Evolutionary conservation across 2,888 invertebrate species (phyloP), one percentile per base, ranked within the genome.

Genomic region (Gerris lacustris): DNA sequence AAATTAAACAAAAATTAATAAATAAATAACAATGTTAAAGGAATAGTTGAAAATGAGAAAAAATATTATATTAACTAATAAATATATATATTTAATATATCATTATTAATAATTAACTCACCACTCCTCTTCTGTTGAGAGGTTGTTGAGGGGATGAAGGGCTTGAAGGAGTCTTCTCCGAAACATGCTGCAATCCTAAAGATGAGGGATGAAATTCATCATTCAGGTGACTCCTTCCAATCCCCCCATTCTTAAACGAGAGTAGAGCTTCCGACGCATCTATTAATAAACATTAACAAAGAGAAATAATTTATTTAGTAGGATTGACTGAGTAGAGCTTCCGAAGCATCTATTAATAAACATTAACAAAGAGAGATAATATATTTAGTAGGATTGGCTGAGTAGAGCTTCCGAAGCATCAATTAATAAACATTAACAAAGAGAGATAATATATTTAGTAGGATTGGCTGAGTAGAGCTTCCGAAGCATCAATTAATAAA

Each of bases 171-270:
- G 87, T 85, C 74, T 86, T 73, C 11, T 91, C 87, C 18, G 92
- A 92, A 66, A 92, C 91, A 78, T 92, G 85, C 78, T 91, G 91
- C 47, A 92, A 81, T 6, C 92, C 92, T 71, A 92, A 83, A 64
- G 90, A 89, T 67, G 91, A 92, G 66, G 91, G 89, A 5, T 90
- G 90, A 74, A 92, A 86, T 17, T 88, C 87, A 72, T 88, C 87
- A 72, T 87, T 73, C 47, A 70, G n/a, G 15, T 62, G 55, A 86
- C 17, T 18, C 64, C 31, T 64, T 31, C 64, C 31, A 18, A 64
- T 7, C 74, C 85, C 84, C 79, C 76, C 76, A 72, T 85, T 85
- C 79, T 84, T 85, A 74, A 85, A 82, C 69, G 84, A 83, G 70
- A 85, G 79, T 71, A 84, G 77, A 64, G 84, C 83, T 79, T 84